These are phyloP conservation scores for Apamea sordens DNA, from an alignment of 2,888 invertebrate species.

Conservation along the genomic window DNA sequence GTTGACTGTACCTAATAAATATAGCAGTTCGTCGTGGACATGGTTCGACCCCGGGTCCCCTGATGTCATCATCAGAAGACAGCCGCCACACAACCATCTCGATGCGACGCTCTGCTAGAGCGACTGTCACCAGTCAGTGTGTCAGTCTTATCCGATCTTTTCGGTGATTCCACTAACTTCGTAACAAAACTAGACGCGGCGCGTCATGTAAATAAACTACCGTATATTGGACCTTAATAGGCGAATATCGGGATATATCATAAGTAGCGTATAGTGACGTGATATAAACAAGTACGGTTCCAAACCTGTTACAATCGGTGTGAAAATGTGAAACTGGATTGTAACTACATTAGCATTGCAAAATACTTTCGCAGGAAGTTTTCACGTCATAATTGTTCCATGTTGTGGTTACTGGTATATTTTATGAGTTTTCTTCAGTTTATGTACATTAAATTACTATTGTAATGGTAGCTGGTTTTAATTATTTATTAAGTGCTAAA, in stretches of 20 bases:
- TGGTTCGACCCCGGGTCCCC: too few species aligned
- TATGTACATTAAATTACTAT: slow-evolving; percentile 15
- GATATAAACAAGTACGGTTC: slow-evolving; percentile 33
- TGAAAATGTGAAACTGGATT: slow-evolving; percentile 60
- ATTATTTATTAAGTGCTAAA: slow-evolving; percentile 24
- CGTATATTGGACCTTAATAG: slow-evolving; percentile 7
- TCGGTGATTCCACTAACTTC: background rate
- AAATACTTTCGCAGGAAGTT: slow-evolving; percentile 54
- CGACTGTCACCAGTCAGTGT: too few species aligned
- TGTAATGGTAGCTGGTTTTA: slow-evolving; percentile 9
- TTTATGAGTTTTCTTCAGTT: slow-evolving; percentile 29
- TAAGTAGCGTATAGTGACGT: slow-evolving; percentile 18
- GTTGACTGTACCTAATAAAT: background rate
- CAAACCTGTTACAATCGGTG: slow-evolving; percentile 49
- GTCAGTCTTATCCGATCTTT: background rate
- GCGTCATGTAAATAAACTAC: background rate
- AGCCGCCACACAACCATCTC: background rate
- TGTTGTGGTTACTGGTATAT: slow-evolving; percentile 27
- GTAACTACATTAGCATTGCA: slow-evolving; percentile 45
- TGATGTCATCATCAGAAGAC: too few species aligned
- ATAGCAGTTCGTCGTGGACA: too few species aligned
- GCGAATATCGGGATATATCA: background rate
- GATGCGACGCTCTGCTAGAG: background rate
- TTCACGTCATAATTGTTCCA: slow-evolving; percentile 47
- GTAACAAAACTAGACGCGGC: background rate